phyloP scores from a whole-genome alignment of 2,113 vertebrate genomes.

The Pangasianodon gigas region DNA sequence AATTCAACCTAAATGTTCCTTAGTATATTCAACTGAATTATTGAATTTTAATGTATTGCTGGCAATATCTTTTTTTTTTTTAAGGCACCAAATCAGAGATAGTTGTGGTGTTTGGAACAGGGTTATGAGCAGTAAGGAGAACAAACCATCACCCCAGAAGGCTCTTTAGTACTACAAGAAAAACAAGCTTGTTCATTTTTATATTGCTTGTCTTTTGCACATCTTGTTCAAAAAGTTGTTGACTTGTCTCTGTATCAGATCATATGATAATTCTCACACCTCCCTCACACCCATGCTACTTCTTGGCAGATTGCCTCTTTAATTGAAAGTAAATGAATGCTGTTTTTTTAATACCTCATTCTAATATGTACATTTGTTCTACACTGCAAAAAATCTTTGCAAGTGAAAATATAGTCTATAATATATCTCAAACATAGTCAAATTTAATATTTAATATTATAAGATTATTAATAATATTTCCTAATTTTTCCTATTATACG shows the following conservation, averaged over 20 bases:
- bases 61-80: not conserved
- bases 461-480: not conserved
- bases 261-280: slow-evolving; percentile 48
- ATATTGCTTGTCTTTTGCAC: slow-evolving; percentile 34
- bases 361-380: not conserved
- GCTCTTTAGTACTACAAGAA: slow-evolving; percentile 1
- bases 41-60: not conserved
- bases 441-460: not conserved
- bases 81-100: not conserved
- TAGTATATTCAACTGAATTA: slow-evolving; percentile 64
- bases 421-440: not conserved
- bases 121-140: not conserved
- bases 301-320: slow-evolving; percentile 47
- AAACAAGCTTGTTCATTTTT: slow-evolving; percentile 5
- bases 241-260: slow-evolving; percentile 59
- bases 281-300: not conserved
- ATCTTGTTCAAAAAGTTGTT: slow-evolving; percentile 52
- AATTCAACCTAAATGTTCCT: slow-evolving; percentile 60
- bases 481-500: not conserved
- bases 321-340: slow-evolving; percentile 47
- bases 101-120: not conserved
- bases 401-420: not conserved
- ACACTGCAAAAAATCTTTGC: not conserved
- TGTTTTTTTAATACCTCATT: slow-evolving; percentile 7
- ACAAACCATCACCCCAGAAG: not conserved